Percentiles rank a stretch among this genome's conserved stretches.
These are phyloP conservation scores for Centropristis striata DNA, from an alignment of 2,113 vertebrate genomes.

Conservation along the genomic window DNA sequence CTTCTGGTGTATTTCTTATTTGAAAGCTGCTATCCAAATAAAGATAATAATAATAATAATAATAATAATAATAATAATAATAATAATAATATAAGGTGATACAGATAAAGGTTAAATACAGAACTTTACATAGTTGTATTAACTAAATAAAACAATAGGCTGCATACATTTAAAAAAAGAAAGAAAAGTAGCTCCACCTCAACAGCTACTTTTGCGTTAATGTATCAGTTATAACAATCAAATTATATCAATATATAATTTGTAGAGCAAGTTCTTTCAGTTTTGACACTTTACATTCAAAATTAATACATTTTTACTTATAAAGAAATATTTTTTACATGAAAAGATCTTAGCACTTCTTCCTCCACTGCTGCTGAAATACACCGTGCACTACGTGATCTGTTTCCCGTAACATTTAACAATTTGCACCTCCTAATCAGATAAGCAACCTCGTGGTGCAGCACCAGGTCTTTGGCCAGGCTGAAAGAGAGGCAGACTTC, in stretches of 20 bases:
- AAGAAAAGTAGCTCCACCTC: background rate
- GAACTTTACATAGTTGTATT: too few species aligned
- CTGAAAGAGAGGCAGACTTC: slow-evolving; percentile 22
- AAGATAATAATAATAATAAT: too few species aligned
- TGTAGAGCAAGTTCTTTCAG: background rate
- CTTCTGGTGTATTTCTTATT: too few species aligned
- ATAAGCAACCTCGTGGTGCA: slow-evolving; percentile 31
- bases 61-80: too few species aligned
- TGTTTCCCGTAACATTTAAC: background rate
- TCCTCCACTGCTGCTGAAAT: background rate
- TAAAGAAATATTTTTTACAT: too few species aligned
- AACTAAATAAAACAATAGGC: too few species aligned
- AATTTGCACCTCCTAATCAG: slow-evolving; percentile 15
- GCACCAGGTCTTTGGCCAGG: slow-evolving; percentile 63
- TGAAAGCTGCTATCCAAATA: too few species aligned
- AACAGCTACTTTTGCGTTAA: background rate
- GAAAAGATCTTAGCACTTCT: background rate
- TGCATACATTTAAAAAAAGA: too few species aligned
- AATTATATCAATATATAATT: background rate
- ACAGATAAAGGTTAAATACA: too few species aligned
- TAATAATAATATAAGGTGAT: too few species aligned
- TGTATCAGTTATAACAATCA: background rate
- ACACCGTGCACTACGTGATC: background rate
- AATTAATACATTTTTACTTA: too few species aligned
- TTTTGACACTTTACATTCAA: background rate